Evolutionary conservation across 2,888 invertebrate genomes (phyloP), one percentile per base, ranked within the genome.

Genomic region (Cantharis lateralis): DNA sequence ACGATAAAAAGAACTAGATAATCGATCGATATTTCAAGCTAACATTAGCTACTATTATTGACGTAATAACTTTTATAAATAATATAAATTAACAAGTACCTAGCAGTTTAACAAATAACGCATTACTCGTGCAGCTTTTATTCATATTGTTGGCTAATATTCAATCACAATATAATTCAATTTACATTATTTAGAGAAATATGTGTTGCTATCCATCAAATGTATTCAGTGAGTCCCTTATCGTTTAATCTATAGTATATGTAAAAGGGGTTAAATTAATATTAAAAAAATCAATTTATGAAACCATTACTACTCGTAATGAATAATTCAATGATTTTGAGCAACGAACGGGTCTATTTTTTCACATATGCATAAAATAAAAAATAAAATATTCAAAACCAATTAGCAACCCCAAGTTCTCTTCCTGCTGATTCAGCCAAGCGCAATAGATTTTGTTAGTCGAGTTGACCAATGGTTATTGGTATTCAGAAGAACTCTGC

Each of bases 401-500:
- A 71, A 75, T 75, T 75, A 75, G 62, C 48, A 64, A 70, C 24
- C 28, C 32, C 10, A 26, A 32, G 62, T 62, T 62, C 63, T 28
- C 28, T 70, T 62, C 71, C 32, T 69, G 75, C 71, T 71, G 75
- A 68, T 71, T 75, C 75, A 71, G 71, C 68, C 64, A 28, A 71
- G 68, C 75, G 71, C 28, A 74, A 70, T 70, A 66, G 72, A 76
- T 73, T 76, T 68, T 70, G 70, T 76, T 75, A 72, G 61, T 69
- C 32, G 68, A 72, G 71, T 68, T 78, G 78, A 71, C 70, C 78
- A 63, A 20, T 62, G 24, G 48, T 72, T 70, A 62, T 79, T 77
- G 18, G 76, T 79, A 79, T 77, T 79, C 79, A 28, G 75, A 61
- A 16, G 32, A 66, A 28, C 64, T 75, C 62, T 72, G 72, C 76